Conservation (phyloP, 2,113 vertebrate genomes). For the Psophia crepitans region DNA sequence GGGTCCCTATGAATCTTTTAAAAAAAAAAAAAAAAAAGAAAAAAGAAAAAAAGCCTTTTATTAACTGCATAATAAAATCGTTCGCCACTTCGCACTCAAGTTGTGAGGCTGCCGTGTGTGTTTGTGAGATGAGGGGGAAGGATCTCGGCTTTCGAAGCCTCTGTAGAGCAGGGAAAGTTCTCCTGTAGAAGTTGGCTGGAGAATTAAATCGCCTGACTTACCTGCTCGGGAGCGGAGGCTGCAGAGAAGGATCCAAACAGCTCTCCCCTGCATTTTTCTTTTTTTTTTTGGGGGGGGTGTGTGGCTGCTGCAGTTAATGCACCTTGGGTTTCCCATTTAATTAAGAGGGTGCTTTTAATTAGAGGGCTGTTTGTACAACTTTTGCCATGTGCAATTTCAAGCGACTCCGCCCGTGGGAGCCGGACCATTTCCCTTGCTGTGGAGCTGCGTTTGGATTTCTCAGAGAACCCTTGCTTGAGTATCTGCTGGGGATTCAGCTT, state of each 20-base stretch:
- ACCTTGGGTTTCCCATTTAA: neutral
- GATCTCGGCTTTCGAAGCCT: neutral
- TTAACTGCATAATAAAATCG: neutral
- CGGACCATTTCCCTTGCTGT: neutral
- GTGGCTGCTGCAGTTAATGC: neutral
- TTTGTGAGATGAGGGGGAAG: neutral
- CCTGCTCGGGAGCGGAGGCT: neutral
- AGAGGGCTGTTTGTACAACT: too few relatives aligned
- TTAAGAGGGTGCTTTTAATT: too few relatives aligned
- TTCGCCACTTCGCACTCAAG: neutral
- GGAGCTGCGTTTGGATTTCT: neutral
- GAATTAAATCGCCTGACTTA: neutral
- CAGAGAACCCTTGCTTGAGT: neutral
- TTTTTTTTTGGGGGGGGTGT: too few relatives aligned
- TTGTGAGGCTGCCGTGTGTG: neutral
- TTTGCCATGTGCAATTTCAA: neutral
- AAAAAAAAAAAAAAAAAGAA: neutral
- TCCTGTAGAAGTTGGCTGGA: neutral
- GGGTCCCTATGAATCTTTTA: neutral
- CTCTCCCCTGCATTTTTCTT: neutral
- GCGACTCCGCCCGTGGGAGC: fast-evolving
- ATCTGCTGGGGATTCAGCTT: neutral
- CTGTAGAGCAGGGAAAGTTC: neutral
- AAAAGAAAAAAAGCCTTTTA: neutral
- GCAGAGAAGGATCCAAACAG: neutral